phyloP scores from a whole-genome alignment of 2,113 vertebrate genomes.

The Pterocles gutturalis region DNA sequence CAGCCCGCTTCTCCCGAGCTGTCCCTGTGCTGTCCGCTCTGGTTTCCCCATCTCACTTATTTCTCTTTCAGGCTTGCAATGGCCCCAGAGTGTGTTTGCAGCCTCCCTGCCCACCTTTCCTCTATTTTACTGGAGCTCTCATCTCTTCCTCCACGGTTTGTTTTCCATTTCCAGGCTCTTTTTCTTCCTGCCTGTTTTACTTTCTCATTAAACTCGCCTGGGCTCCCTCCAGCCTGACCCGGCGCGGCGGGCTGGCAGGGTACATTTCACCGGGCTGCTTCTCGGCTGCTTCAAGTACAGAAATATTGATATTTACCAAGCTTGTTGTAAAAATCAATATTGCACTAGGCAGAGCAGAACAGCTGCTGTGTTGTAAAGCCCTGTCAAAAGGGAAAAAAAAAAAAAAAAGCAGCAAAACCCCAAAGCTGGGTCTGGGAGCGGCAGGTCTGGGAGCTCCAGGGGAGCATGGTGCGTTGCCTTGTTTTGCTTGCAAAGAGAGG shows the following conservation, averaged over 20 bases:
- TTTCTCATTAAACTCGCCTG: slow-evolving; percentile 21
- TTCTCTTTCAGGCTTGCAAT: too few relatives aligned
- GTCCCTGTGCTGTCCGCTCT: neutral
- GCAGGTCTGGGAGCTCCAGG: neutral
- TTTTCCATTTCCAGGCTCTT: neutral
- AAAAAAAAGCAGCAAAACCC: too few relatives aligned
- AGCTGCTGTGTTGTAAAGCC: neutral
- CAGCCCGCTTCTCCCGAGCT: accelerated
- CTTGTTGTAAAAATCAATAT: slow-evolving; percentile 16
- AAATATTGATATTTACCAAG: slow-evolving; percentile 66
- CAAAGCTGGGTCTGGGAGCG: neutral
- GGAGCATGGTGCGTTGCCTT: neutral
- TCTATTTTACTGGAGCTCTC: neutral
- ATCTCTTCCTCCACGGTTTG: neutral
- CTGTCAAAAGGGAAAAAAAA: neutral
- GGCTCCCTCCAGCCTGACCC: neutral
- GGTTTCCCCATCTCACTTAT: accelerated
- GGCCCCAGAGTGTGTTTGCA: neutral
- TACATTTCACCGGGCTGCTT: neutral
- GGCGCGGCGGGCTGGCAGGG: neutral
- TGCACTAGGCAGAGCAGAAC: neutral
- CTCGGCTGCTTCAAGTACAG: neutral
- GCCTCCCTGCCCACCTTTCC: neutral
- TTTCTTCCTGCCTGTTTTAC: neutral
- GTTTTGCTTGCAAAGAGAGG: too few relatives aligned